Evolutionary conservation across 2,797 vertebrate species (phyloP).

Genomic region (Anguilla pacifica): DNA sequence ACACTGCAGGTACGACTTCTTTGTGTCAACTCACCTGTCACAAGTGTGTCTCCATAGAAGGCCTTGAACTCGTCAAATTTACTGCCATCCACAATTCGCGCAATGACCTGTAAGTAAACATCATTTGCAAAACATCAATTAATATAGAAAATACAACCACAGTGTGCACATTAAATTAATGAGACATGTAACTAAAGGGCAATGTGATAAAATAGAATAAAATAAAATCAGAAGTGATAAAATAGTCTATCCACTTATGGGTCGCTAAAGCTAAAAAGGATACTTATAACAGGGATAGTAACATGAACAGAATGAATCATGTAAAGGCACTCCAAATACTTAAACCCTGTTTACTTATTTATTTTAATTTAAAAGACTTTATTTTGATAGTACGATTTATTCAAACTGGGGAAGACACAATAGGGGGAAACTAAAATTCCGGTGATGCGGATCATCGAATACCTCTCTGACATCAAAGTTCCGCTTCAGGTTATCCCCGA

Average conservation of each 20-base stretch:
- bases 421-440: neutral
- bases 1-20: neutral
- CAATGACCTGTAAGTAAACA: slow-evolving; percentile 83
- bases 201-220: too few species aligned
- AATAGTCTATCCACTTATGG: too few species aligned
- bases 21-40: slow-evolving; percentile 81
- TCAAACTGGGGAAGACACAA: neutral
- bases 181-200: neutral
- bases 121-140: slow-evolving; percentile 21
- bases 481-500: slow-evolving; percentile 91
- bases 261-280: too few species aligned
- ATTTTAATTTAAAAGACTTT: neutral
- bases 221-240: too few species aligned
- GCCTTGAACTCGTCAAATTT: slow-evolving; percentile 97
- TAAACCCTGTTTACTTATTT: neutral
- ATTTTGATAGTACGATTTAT: neutral
- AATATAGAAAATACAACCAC: neutral
- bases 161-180: neutral
- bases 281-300: neutral
- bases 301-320: neutral
- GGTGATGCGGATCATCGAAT: slow-evolving; percentile 19
- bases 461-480: slow-evolving; percentile 96
- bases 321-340: neutral
- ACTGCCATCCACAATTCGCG: slow-evolving; percentile 96
- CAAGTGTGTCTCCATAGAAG: slow-evolving; percentile 93